Percentiles rank a stretch among this genome's conserved stretches.
phyloP scores from a whole-genome alignment of 1,140 invertebrate species.

The Danaus melanippus region DNA sequence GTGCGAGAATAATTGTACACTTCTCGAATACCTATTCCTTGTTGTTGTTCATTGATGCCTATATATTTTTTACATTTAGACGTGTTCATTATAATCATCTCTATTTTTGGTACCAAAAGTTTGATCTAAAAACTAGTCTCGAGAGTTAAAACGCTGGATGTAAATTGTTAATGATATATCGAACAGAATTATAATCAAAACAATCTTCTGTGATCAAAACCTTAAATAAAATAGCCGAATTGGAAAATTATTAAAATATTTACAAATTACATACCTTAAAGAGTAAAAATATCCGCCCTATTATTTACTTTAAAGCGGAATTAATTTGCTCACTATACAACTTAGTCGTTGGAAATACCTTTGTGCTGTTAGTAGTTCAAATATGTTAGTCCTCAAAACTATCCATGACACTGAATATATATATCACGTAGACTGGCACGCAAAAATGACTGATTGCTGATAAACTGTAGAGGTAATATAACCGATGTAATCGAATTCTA shows the following conservation, averaged over 20 bases:
- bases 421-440: slow-evolving; percentile 16
- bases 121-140: slow-evolving; percentile 43
- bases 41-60: slow-evolving; percentile 71
- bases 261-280: slow-evolving; percentile 26
- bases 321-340: slow-evolving; percentile 32
- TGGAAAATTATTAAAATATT: slow-evolving; percentile 10
- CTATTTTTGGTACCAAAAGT: slow-evolving; percentile 68
- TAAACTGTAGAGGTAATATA: slow-evolving; percentile 20
- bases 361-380: slow-evolving; percentile 19
- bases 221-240: slow-evolving; percentile 12
- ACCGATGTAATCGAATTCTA: slow-evolving; percentile 35
- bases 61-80: slow-evolving; percentile 71
- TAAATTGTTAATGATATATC: slow-evolving; percentile 11
- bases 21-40: slow-evolving; percentile 67
- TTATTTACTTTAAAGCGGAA: slow-evolving; percentile 32
- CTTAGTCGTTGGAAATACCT: slow-evolving; percentile 22
- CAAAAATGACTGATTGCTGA: slow-evolving; percentile 30
- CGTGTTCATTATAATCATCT: slow-evolving; percentile 67
- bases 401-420: slow-evolving; percentile 6
- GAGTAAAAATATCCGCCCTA: slow-evolving; percentile 32
- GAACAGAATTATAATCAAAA: slow-evolving; percentile 5
- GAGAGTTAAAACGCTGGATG: slow-evolving; percentile 24
- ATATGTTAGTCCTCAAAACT: slow-evolving; percentile 15
- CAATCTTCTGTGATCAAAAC: slow-evolving; percentile 22
- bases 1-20: slow-evolving; percentile 67